Evolutionary conservation across 2,888 invertebrate species (phyloP), one percentile per base, ranked within the genome.

Genomic region (Gasteruption jaculator): DNA sequence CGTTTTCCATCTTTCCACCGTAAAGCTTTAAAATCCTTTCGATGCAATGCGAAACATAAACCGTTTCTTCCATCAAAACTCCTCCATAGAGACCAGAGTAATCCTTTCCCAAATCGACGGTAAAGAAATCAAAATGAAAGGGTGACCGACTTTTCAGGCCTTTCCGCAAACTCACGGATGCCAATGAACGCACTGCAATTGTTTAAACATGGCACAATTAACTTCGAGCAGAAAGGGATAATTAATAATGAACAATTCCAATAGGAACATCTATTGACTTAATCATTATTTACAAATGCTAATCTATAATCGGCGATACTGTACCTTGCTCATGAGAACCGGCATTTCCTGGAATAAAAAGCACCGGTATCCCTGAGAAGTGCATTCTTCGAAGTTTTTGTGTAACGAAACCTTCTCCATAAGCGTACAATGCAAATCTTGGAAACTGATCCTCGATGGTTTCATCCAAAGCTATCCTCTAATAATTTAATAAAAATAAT

Each of bases 281-380:
- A 24, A 29, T 5, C 14, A 25, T 31, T 10, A 15, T 2, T 38
- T 18, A 40, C 14, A 29, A 24, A 24, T 39, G 3, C 20, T 10
- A 14, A 31, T 19, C 14, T 10, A 18, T 26, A 10, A 11, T 5
- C 3, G 26, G 18, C 37, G 43, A 59, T n/a, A n/a, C n/a, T n/a
- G n/a, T n/a, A 78, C 82, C 89, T 80, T 93, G 94, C 73, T 87
- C 90, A 61, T 87, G 83, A 27, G 94, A 95, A 0, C 96, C 97
- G 30, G 86, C 86, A 74, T 94, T 96, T 8, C 97, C 97, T 11
- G 95, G 96, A 43, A 97, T 78, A 73, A 92, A 97, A 34, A 97
- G 76, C 0, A 97, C 90, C 5, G 97, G 96, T 32, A 94, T 86
- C 1, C 96, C 96, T 61, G 79, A 79, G 72, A 90, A 90, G 63